phyloP scores from a whole-genome alignment of 1,140 invertebrate genomes.

The Nixonia krombeini region DNA sequence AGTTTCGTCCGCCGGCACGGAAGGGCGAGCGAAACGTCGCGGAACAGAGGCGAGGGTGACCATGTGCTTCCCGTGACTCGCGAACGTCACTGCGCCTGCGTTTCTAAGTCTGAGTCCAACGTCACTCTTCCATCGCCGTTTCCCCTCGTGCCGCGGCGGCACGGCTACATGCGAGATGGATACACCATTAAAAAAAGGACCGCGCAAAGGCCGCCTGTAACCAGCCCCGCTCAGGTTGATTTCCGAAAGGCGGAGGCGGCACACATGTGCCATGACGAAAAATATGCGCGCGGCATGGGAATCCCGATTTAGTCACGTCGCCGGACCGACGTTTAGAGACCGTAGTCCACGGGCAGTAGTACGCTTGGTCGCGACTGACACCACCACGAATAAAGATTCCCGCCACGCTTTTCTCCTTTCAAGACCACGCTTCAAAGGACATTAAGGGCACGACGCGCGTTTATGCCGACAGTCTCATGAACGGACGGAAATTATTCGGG shows the following conservation, averaged over 20 bases:
- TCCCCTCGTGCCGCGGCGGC: constrained; percentile 16
- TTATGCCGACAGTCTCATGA: too few relatives aligned
- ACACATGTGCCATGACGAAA: too few relatives aligned
- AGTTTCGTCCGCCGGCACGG: constrained; percentile 22
- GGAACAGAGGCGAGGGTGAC: constrained; percentile 53
- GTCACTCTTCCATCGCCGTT: constrained; percentile 25
- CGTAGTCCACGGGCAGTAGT: too few relatives aligned
- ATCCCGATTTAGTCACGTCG: too few relatives aligned
- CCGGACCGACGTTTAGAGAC: too few relatives aligned
- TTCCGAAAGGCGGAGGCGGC: constrained; percentile 8
- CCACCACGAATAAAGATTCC: too few relatives aligned
- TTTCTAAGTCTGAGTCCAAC: constrained; percentile 61
- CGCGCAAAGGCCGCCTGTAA: constrained; percentile 47
- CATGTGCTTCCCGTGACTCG: constrained; percentile 65
- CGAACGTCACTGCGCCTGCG: constrained; percentile 67
- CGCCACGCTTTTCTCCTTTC: too few relatives aligned
- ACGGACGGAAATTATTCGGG: too few relatives aligned
- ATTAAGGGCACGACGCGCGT: too few relatives aligned
- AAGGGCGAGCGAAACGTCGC: constrained; percentile 41
- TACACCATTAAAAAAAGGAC: constrained; percentile 56
- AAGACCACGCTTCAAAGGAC: too few relatives aligned
- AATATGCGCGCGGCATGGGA: too few relatives aligned
- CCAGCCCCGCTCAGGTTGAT: constrained; percentile 44
- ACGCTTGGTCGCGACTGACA: too few relatives aligned
- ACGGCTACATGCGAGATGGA: constrained; percentile 44